Conservation (phyloP, 2,888 invertebrate genomes). For the Pollenia angustigena region DNA sequence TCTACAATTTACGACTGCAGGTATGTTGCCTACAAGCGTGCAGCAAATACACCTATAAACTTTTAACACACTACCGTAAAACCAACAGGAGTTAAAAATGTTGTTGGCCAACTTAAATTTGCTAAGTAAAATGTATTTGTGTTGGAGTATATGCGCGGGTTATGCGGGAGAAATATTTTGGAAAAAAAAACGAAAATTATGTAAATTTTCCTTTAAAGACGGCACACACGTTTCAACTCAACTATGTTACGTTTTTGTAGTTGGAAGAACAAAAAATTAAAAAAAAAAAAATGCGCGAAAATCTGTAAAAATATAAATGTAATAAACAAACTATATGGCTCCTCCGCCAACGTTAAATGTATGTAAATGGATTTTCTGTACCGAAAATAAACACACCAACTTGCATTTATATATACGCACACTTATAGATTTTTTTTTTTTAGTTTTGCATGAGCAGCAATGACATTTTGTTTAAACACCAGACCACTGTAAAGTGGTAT, state of each 20-base stretch:
- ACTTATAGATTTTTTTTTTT: background rate
- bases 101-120: conserved; percentile 43
- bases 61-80: conserved; percentile 15
- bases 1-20: conserved; percentile 42
- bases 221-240: conserved; percentile 40
- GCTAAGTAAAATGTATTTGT: conserved; percentile 38
- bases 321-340: conserved; percentile 24
- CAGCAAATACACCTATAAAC: conserved; percentile 14
- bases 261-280: conserved; percentile 28
- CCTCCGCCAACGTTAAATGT: conserved; percentile 39
- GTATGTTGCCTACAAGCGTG: conserved; percentile 19
- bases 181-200: conserved; percentile 37
- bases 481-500: background rate
- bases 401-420: background rate
- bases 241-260: conserved; percentile 42
- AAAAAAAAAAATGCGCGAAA: conserved; percentile 50
- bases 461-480: conserved; percentile 47
- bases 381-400: conserved; percentile 27
- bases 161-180: background rate
- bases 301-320: conserved; percentile 50
- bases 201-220: conserved; percentile 53
- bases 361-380: conserved; percentile 60
- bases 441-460: conserved; percentile 32
- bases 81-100: conserved; percentile 40
- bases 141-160: conserved; percentile 2